Conservation (phyloP, 1,140 invertebrate species). For the Contarinia nasturtii region DNA sequence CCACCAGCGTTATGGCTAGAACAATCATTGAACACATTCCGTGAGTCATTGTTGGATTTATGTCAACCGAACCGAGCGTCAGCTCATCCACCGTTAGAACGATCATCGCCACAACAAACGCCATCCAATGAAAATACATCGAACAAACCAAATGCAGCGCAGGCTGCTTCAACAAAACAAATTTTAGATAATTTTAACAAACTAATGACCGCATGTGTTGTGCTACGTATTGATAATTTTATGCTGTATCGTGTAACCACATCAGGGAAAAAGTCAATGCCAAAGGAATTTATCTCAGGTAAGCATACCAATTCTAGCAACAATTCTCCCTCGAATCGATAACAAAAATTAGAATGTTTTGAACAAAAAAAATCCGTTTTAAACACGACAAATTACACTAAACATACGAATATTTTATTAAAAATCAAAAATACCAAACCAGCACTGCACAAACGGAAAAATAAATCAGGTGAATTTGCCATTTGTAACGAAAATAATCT, state of each 20-base stretch:
- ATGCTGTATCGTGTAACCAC: slow-evolving; percentile 67
- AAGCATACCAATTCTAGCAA: slow-evolving; percentile 11
- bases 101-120: slow-evolving; percentile 11
- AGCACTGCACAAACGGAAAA: slow-evolving; percentile 32
- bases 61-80: slow-evolving; percentile 36
- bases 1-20: slow-evolving; percentile 50
- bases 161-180: slow-evolving; percentile 34
- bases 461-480: slow-evolving; percentile 22
- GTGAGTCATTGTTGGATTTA: slow-evolving; percentile 40
- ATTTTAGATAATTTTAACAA: slow-evolving; percentile 59
- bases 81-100: slow-evolving; percentile 31
- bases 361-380: too few species aligned
- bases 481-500: slow-evolving; percentile 3
- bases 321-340: too few species aligned
- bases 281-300: slow-evolving; percentile 67
- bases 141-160: neutral
- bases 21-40: slow-evolving; percentile 43
- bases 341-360: neutral
- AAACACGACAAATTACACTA: too few species aligned
- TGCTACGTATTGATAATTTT: slow-evolving; percentile 78
- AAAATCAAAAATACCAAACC: slow-evolving; percentile 3
- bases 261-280: slow-evolving; percentile 41
- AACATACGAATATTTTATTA: neutral
- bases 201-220: slow-evolving; percentile 79
- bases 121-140: neutral